phyloP scores from a whole-genome alignment of 1,140 invertebrate species.

The Drosophila navojoa region DNA sequence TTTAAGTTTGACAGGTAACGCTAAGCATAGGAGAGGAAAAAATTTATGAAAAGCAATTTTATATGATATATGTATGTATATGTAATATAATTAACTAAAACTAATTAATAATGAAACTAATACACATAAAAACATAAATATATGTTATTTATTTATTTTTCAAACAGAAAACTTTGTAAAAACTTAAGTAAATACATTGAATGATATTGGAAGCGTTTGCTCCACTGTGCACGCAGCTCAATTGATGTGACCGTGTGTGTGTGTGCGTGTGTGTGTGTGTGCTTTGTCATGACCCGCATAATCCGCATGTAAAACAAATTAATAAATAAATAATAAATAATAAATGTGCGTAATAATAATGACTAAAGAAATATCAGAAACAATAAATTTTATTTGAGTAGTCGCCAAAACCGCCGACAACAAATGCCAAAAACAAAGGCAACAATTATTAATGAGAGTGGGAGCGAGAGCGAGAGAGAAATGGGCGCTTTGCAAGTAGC shows the following conservation, averaged over 20 bases:
- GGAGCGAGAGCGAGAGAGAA: neutral
- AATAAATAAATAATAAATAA: slow-evolving; percentile 80
- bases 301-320: slow-evolving; percentile 77
- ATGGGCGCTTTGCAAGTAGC: neutral
- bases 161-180: neutral
- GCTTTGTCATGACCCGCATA: slow-evolving; percentile 33
- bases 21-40: no score
- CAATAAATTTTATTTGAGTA: slow-evolving; percentile 79
- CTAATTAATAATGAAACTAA: no score
- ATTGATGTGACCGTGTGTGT: slow-evolving; percentile 8
- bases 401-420: slow-evolving; percentile 50
- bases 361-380: slow-evolving; percentile 81
- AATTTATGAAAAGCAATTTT: no score
- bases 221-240: slow-evolving; percentile 9
- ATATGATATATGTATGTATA: no score
- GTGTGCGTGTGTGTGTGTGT: slow-evolving; percentile 11
- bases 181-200: neutral
- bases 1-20: neutral
- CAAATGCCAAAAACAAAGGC: slow-evolving; percentile 46
- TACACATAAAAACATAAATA: no score
- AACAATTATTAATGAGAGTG: slow-evolving; percentile 45
- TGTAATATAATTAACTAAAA: no score
- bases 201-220: neutral
- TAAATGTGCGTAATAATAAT: slow-evolving; percentile 79
- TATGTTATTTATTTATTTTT: no score